A percentile compares a stretch with the other conserved stretches of the same genome.
Conservation (phyloP, 2,888 invertebrate genomes). For the Biston stratarius region DNA sequence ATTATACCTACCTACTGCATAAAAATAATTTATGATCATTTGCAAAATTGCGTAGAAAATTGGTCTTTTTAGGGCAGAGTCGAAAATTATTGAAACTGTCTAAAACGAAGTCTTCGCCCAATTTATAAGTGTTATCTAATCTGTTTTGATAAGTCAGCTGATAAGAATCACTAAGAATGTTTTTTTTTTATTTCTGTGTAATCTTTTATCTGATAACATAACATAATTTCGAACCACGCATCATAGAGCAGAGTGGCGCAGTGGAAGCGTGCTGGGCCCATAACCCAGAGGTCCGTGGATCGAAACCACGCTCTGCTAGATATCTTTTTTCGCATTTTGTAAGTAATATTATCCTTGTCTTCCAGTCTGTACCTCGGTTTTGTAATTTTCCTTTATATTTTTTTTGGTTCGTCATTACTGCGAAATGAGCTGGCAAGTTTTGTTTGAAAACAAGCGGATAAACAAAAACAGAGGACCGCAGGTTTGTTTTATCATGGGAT, state of each 20-base stretch:
- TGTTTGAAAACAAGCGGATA: slow-evolving; percentile 74
- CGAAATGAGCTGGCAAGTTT: slow-evolving; percentile 58
- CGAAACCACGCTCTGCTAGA: slow-evolving; percentile 93
- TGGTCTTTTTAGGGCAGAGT: too few species aligned
- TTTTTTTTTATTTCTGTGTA: not conserved
- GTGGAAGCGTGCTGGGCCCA: slow-evolving; percentile 94
- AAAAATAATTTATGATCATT: too few species aligned
- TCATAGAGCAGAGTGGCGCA: slow-evolving; percentile 89
- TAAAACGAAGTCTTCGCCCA: too few species aligned
- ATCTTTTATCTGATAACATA: slow-evolving; percentile 6
- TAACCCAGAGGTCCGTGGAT: slow-evolving; percentile 96
- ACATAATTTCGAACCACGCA: slow-evolving; percentile 38
- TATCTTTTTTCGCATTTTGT: slow-evolving; percentile 53
- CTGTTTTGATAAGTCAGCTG: too few species aligned
- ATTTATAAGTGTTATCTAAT: too few species aligned
- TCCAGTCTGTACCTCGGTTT: slow-evolving; percentile 20
- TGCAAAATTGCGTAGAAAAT: too few species aligned
- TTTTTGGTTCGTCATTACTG: slow-evolving; percentile 42
- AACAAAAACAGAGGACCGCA: slow-evolving; percentile 62
- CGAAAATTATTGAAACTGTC: too few species aligned
- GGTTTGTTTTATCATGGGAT: slow-evolving; percentile 85
- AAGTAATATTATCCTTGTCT: slow-evolving; percentile 33
- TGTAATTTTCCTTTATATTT: slow-evolving; percentile 32
- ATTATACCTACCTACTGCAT: too few species aligned
- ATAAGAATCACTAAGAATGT: not conserved